Evolutionary conservation across 2,888 invertebrate genomes (phyloP), one percentile per base, ranked within the genome.

Genomic region (Busseola fusca): DNA sequence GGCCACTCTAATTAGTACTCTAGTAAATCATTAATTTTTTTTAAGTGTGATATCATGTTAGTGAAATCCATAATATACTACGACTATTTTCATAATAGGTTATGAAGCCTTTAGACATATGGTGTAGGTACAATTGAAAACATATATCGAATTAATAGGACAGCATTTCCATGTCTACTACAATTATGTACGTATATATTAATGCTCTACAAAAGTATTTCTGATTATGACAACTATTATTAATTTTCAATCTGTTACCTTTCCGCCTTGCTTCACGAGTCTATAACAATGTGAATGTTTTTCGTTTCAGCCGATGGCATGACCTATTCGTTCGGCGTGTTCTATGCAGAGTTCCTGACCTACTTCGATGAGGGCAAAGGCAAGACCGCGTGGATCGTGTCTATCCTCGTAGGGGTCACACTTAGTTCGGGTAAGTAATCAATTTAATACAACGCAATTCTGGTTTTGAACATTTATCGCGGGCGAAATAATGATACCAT

Each of bases 281-380:
- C 27, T 76, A 70, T 86, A 84, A 85, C 59, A 63, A 76, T 37
- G 56, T 54, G 62, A 67, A 80, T 70, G 72, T 81, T 83, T 85
- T 82, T 89, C 77, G 77, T 97, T 97, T 85, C 97, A 97, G 99
- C 99, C 84, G 99, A 99, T 93, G 99, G 99, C 74, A 98, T 99
- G 92, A 99, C 99, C 66, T 99, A 99, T 95, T 98, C 99, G 25
- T 99, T 99, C 92, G 99, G 99, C 69, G 97, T 99, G 76, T 98
- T 99, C 94, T 98, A 98, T 93, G 96, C 97, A 81, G 98, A 98
- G 92, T 98, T 99, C 90, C 95, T 98, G 84, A 95, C 96, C 75
- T 98, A 98, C 94, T 99, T 99, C 93, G 93, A 97, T 10, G 98
- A 98, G 89, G 97, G 98, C 77, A 97, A 97, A 90, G 98, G 97